These are phyloP conservation scores for Discoglossus pictus DNA, from an alignment of 2,797 vertebrate species.

Conservation along the genomic window DNA sequence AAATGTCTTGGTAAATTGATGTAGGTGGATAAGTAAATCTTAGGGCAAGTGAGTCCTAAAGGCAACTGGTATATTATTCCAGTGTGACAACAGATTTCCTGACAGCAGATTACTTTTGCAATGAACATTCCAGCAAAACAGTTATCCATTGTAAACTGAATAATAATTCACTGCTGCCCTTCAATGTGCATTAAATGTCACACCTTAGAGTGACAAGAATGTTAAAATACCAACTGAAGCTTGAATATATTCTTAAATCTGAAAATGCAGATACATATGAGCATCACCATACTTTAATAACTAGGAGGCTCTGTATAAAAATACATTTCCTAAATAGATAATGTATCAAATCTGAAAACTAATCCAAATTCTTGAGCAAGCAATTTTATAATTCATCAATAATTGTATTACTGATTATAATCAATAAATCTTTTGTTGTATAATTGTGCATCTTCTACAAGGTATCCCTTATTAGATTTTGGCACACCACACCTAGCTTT, in stretches of 20 bases:
- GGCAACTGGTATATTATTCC: slow-evolving; percentile 55
- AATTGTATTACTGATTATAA: too few species aligned
- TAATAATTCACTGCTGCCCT: slow-evolving; percentile 62
- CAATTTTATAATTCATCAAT: too few species aligned
- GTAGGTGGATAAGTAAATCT: slow-evolving; percentile 34
- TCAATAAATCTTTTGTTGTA: too few species aligned
- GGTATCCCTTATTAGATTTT: too few species aligned
- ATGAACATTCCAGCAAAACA: slow-evolving; percentile 58
- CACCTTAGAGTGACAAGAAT: slow-evolving; percentile 57
- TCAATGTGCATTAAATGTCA: slow-evolving; percentile 59
- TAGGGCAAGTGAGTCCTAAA: slow-evolving; percentile 45
- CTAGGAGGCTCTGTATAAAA: slow-evolving; percentile 27
- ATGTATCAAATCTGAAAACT: too few species aligned
- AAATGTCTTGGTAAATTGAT: slow-evolving; percentile 27
- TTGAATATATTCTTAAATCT: slow-evolving; percentile 28
- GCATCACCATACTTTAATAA: slow-evolving; percentile 50
- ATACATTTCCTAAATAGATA: too few species aligned
- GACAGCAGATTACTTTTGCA: slow-evolving; percentile 59
- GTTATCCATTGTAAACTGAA: slow-evolving; percentile 57
- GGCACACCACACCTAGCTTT: too few species aligned
- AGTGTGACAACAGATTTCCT: slow-evolving; percentile 51
- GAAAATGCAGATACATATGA: slow-evolving; percentile 48
- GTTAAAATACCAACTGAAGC: slow-evolving; percentile 44
- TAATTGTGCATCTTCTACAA: too few species aligned
- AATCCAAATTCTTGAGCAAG: too few species aligned